Evolutionary conservation across 2,888 invertebrate species (phyloP), one percentile per base, ranked within the genome.

Genomic region (Spisula solida): DNA sequence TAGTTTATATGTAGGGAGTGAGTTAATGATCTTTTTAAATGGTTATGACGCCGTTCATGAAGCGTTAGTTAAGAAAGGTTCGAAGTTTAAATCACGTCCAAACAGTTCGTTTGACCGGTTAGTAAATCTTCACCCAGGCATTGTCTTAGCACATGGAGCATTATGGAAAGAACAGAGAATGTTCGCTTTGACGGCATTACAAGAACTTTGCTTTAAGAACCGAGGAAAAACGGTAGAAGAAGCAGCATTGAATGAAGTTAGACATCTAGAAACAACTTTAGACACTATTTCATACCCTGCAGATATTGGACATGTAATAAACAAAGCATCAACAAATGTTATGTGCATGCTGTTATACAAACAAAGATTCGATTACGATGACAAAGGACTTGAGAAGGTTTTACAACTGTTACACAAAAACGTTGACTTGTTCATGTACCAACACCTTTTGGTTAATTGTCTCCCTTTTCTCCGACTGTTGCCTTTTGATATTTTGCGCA

Each of bases 1-100:
- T 66, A 66, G 60, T 66, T 66, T 66, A 66, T 66, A 66, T 25
- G 25, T 25, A 1, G 60, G 60, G 0, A 66, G 25, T 66, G 60
- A 66, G 60, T 25, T 66, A 4, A 66, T 66, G 60, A 12, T 91
- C 10, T 87, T 87, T 81, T 29, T 91, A 20, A 91, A 91, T 51
- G 91, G 91, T 18, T 84, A 86, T 80, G 84, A 88, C 12, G 85
- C 41, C 6, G 84, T 91, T n/a, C 81, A 89, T 78, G 89, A 91
- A 14, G 89, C 89, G 29, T 70, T 91, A 12, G 60, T 89, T 6
- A 91, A 91, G 81, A 82, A 81, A 79, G 91, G 88, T 41, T 88
- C 78, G 20, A 25, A 79, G 41, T 91, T 91, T 82, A 20, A 51
- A 29, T 14, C 48, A 5, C 75, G 89, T 48, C 89, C 89, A 20